These are phyloP conservation scores for Guaruba guarouba DNA, from an alignment of 2,113 vertebrate species.

Conservation along the genomic window DNA sequence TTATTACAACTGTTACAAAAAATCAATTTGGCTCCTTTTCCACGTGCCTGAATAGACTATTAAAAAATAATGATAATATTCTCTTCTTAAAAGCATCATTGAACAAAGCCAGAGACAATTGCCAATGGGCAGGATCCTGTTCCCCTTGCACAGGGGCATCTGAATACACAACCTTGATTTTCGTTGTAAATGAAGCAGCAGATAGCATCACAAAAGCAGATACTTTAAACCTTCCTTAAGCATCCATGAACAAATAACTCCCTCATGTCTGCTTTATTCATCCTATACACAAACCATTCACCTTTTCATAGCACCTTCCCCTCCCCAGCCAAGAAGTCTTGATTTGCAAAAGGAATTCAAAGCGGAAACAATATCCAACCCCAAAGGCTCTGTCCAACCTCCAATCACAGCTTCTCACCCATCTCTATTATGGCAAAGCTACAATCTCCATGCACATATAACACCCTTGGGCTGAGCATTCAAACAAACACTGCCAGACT, in stretches of 20 bases:
- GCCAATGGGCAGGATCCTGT: background rate
- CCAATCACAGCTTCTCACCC: background rate
- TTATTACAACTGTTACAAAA: slow-evolving; percentile 2
- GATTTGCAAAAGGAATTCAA: background rate
- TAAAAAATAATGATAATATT: background rate
- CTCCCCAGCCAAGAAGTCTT: rapidly evolving
- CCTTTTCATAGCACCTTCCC: background rate
- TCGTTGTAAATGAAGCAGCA: background rate
- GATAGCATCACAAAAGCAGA: background rate
- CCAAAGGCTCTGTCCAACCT: background rate
- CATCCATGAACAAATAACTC: rapidly evolving
- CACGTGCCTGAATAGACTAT: background rate
- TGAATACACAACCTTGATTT: background rate
- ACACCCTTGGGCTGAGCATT: background rate
- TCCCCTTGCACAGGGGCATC: background rate
- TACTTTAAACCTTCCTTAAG: background rate
- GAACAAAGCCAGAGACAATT: background rate
- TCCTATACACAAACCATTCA: background rate
- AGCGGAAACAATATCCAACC: background rate
- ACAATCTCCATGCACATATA: background rate
- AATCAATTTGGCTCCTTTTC: background rate
- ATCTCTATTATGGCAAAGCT: background rate
- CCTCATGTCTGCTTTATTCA: background rate
- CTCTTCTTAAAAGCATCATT: background rate
- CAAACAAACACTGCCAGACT: background rate